phyloP scores from a whole-genome alignment of 2,888 invertebrate genomes.

The Dermolepida albohirtum region DNA sequence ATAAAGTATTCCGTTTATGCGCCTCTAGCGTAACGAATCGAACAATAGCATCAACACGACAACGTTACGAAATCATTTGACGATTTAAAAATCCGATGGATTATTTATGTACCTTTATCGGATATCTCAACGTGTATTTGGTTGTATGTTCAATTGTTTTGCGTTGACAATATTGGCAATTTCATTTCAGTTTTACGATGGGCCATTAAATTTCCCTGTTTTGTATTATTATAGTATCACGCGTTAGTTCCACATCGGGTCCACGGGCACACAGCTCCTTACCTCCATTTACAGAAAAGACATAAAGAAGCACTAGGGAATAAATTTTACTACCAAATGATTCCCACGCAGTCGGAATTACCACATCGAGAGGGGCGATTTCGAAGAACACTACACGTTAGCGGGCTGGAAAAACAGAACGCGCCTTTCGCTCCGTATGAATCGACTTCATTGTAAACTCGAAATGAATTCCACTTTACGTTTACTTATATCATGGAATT shows the following conservation, averaged over 20 bases:
- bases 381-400: slow-evolving; percentile 1
- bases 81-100: too few relatives aligned
- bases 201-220: slow-evolving; percentile 37
- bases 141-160: not conserved
- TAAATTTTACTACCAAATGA: slow-evolving; percentile 43
- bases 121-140: too few relatives aligned
- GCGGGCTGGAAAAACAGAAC: too few relatives aligned
- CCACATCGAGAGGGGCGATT: slow-evolving; percentile 9
- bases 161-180: slow-evolving; percentile 4
- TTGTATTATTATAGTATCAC: slow-evolving; percentile 37
- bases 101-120: too few relatives aligned
- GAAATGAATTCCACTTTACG: not conserved
- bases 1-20: not conserved
- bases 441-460: too few relatives aligned
- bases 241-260: not conserved
- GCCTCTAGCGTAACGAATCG: not conserved
- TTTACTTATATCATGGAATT: slow-evolving; percentile 11
- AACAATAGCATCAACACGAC: not conserved
- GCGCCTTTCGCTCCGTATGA: too few relatives aligned
- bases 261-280: not conserved
- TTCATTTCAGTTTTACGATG: slow-evolving; percentile 17
- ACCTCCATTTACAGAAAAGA: slow-evolving; percentile 16
- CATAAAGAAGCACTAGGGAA: slow-evolving; percentile 28
- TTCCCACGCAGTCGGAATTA: slow-evolving; percentile 18
- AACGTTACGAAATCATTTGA: too few relatives aligned